A percentile compares a stretch with the other conserved stretches of the same genome.
phyloP scores from a whole-genome alignment of 2,888 invertebrate genomes.

The Teleiodes luculella region DNA sequence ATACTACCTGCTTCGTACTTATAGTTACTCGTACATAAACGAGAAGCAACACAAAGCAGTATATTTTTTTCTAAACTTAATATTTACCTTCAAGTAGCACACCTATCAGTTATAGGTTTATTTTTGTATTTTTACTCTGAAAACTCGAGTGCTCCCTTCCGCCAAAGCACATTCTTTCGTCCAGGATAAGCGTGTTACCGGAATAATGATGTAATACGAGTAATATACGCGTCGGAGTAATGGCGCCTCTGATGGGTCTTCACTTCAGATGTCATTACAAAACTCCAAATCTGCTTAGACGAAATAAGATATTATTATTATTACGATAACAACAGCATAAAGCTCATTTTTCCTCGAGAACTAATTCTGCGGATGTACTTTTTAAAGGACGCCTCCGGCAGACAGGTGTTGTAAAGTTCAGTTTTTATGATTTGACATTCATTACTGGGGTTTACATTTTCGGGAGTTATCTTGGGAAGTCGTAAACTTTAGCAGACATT shows the following conservation, averaged over 20 bases:
- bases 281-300: conserved; percentile 44
- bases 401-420: neutral
- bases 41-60: too few relatives aligned
- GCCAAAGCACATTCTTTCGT: neutral
- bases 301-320: neutral
- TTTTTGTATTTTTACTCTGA: too few relatives aligned
- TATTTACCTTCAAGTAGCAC: too few relatives aligned
- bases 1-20: too few relatives aligned
- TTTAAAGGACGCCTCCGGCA: neutral
- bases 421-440: neutral
- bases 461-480: neutral
- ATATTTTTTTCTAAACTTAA: too few relatives aligned
- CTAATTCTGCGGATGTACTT: neutral
- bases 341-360: neutral
- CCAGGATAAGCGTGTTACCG: conserved; percentile 44
- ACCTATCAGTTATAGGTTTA: too few relatives aligned
- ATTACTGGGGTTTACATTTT: conserved; percentile 1
- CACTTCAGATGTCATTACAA: conserved; percentile 53
- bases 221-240: conserved; percentile 60
- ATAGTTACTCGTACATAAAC: too few relatives aligned
- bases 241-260: conserved; percentile 61
- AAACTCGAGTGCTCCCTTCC: neutral
- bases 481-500: neutral
- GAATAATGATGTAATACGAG: conserved; percentile 54
- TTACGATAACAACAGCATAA: neutral